These are phyloP conservation scores for Eupsittula cactorum DNA, from an alignment of 2,113 vertebrate species.

Conservation along the genomic window DNA sequence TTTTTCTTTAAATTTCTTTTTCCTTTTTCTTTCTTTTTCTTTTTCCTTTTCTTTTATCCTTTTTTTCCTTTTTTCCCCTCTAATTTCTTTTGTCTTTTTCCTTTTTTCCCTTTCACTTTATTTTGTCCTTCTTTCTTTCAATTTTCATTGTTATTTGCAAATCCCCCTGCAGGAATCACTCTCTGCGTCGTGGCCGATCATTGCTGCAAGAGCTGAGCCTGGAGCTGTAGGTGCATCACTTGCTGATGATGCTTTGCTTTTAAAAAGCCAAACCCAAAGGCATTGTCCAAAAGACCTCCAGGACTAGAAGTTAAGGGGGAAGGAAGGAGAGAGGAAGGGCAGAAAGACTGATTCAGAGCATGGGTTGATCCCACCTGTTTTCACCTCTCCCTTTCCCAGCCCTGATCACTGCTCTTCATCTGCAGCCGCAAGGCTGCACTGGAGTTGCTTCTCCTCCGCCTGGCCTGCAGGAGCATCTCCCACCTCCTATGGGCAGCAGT, in stretches of 20 bases:
- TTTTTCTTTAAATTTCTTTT: neutral
- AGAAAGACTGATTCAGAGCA: neutral
- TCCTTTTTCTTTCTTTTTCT: neutral
- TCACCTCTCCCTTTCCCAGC: neutral
- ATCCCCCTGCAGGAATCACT: accelerated
- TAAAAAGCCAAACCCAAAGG: neutral
- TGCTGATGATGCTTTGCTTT: accelerated
- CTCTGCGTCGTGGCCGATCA: accelerated
- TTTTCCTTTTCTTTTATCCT: neutral
- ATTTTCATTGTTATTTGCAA: neutral
- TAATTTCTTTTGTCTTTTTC: neutral
- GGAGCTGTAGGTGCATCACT: neutral
- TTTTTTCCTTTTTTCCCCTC: neutral
- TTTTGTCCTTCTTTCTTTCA: neutral
- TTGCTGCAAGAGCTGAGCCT: neutral
- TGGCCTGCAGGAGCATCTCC: neutral
- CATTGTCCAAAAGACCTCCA: accelerated
- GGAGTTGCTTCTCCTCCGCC: neutral
- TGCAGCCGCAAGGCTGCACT: too few relatives aligned
- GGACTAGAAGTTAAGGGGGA: too few relatives aligned
- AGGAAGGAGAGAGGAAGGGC: neutral
- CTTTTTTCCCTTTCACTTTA: neutral
- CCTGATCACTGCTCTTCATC: neutral
- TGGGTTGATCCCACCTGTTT: neutral
- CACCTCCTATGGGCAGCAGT: neutral